Base-by-base conservation (phyloP, 2,888 invertebrate species). In the Cheilosia impressa region DNA sequence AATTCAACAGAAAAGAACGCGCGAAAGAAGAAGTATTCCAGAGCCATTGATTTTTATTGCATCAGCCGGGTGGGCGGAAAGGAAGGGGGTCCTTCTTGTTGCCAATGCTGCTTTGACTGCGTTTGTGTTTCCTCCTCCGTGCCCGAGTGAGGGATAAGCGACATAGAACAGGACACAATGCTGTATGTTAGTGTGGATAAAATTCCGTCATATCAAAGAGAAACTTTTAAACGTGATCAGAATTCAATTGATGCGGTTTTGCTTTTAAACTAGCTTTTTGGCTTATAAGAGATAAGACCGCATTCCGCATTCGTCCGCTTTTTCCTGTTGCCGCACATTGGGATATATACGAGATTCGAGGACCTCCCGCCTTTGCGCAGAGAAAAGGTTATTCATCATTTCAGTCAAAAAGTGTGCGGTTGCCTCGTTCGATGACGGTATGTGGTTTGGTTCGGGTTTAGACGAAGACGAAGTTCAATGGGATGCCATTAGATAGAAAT, bases 161-260 rank as follows among this genome's bases (percentile, higher is more conserved):
- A 66, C 68, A 71, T 24, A 43, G 52, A 76, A 68, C 65, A 79
- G 81, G 72, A 77, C 63, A 85, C 81, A 81, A 85, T 85, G 68
- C 76, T 81, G 66, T 72, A 85, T 81, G 76, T 81, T 78, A 77
- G 85, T 68, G 68, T 55, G 82, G 68, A 78, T 87, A 73, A 77
- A 87, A 78, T 82, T 55, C 82, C 80, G 82, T 82, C 77, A 87
- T 87, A 81, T 81, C 85, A 81, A 82, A 87, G 87, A 65, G 87
- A 87, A 87, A 87, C 87, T 87, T 87, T 87, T 87, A 82, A 87
- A 87, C 87, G 87, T 87, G 87, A 87, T 87, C 87, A 87, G 87
- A 87, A 87, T 87, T 87, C 87, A 87, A 87, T 87, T 87, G 87
- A 87, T 87, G 87, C 87, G 87, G 87, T 82, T 87, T 87, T 82